Base-by-base conservation (phyloP, 2,888 invertebrate species). In the Ligdia adustata region DNA sequence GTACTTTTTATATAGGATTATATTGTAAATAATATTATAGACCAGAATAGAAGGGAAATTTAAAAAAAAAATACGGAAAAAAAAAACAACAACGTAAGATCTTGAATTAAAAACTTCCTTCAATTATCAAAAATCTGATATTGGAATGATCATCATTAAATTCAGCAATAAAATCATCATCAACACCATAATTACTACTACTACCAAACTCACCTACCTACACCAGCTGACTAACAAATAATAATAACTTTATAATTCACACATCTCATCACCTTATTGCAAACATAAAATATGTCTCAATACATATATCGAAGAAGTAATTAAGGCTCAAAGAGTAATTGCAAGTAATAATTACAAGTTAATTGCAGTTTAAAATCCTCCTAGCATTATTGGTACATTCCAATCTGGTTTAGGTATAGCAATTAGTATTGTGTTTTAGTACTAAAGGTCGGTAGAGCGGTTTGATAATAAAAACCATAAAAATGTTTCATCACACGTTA, bases 301-400 rank as follows among this genome's bases (percentile, higher is more conserved):
- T 26, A 14, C 24, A 26, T 13, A 24, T 9, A 16, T n/a, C n/a
- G n/a, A n/a, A n/a, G n/a, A n/a, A n/a, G n/a, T 28, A 34, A 42
- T 34, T 20, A 29, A 35, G 11, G 6, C 5, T 29, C 26, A n/a
- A 26, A 2, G 0, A 4, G 28, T n/a, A 34, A 35, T 43, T 22
- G 29, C n/a, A 28, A 2, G 3, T 4, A 6, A 1, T 27, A 27
- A 42, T 34, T 27, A 18, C 32, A 16, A 40, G 4, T n/a, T 31
- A 12, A 24, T 12, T 33, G 9, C 15, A 33, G 4, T 40, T 18
- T 14, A n/a, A 7, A 14, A 4, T 16, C 33, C 7, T 39, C 39
- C 14, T 34, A 27, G 22, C 20, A 45, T 39, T 39, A 33, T 24
- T 38, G 6, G 13, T 34, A 12, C 44, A 48, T 45, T 38, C 32